Percentiles rank a stretch among this genome's conserved stretches.
phyloP scores from a whole-genome alignment of 2,888 invertebrate species.

The Drosophila formosana region DNA sequence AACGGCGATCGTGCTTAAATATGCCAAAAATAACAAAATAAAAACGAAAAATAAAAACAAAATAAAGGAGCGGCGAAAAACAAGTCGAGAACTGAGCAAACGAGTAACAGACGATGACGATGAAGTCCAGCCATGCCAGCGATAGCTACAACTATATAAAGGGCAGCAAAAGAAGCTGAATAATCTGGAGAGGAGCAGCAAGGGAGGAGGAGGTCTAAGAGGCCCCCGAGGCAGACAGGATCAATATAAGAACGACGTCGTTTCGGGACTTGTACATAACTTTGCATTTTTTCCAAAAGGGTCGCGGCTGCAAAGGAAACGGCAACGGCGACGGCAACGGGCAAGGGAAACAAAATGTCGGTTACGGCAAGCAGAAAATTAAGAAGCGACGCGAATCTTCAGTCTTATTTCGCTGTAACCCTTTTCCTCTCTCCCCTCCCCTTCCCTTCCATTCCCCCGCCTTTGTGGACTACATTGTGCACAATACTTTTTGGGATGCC shows the following conservation, averaged over 20 bases:
- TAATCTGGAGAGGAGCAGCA: conserved; percentile 12
- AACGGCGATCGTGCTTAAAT: conserved; percentile 76
- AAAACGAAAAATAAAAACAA: conserved; percentile 7
- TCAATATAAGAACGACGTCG: conserved; percentile 75
- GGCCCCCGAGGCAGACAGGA: conserved; percentile 66
- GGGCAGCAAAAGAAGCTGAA: conserved; percentile 40
- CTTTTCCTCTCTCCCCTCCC: not conserved
- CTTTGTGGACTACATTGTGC: not conserved
- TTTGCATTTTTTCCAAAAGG: conserved; percentile 78
- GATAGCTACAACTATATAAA: conserved; percentile 80
- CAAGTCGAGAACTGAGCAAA: conserved; percentile 20
- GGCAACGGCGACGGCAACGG: not conserved
- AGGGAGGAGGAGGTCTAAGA: conserved; percentile 4
- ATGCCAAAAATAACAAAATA: conserved; percentile 59
- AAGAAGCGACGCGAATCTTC: conserved; percentile 60
- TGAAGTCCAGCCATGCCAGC: conserved; percentile 78
- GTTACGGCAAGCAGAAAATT: conserved; percentile 80
- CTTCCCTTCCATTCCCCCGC: not conserved
- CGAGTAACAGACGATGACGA: conserved; percentile 36
- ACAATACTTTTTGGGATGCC: conserved; percentile 24
- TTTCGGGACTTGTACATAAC: conserved; percentile 80
- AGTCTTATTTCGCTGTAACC: conserved; percentile 23
- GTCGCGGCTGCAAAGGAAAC: conserved; percentile 15
- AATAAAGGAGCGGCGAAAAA: conserved; percentile 4
- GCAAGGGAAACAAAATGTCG: conserved; percentile 82